These are phyloP conservation scores for Copsychus sechellarum DNA, from an alignment of 2,113 vertebrate genomes.

Conservation along the genomic window DNA sequence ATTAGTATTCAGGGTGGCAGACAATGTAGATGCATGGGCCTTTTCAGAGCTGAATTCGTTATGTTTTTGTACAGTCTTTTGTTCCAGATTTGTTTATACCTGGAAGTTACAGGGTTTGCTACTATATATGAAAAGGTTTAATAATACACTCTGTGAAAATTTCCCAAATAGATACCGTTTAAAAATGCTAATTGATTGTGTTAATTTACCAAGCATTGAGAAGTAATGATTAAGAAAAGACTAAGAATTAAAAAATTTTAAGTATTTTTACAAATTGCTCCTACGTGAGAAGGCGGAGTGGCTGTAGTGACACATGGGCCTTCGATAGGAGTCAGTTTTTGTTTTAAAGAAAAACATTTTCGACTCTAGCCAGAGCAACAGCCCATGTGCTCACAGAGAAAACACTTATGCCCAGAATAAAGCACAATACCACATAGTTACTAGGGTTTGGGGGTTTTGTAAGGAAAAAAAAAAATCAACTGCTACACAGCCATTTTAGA, in stretches of 20 bases:
- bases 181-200: not conserved
- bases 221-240: not conserved
- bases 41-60: slow-evolving; percentile 58
- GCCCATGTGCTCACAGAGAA: not conserved
- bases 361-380: not conserved
- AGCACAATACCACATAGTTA: fast-evolving
- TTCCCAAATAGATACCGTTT: not conserved
- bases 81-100: slow-evolving; percentile 50
- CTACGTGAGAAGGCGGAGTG: not conserved
- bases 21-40: slow-evolving; percentile 46
- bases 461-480: not conserved
- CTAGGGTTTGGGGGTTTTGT: not conserved
- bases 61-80: slow-evolving; percentile 58
- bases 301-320: not conserved
- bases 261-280: not conserved
- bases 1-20: slow-evolving; percentile 56
- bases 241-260: not conserved
- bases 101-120: not conserved
- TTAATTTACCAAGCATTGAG: not conserved
- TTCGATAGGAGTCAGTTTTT: not conserved
- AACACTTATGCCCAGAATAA: not conserved
- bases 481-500: not conserved
- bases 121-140: not conserved
- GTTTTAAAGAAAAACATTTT: not conserved
- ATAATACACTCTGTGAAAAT: not conserved